phyloP scores from a whole-genome alignment of 2,888 invertebrate species.

The Pilophorus perplexus region DNA sequence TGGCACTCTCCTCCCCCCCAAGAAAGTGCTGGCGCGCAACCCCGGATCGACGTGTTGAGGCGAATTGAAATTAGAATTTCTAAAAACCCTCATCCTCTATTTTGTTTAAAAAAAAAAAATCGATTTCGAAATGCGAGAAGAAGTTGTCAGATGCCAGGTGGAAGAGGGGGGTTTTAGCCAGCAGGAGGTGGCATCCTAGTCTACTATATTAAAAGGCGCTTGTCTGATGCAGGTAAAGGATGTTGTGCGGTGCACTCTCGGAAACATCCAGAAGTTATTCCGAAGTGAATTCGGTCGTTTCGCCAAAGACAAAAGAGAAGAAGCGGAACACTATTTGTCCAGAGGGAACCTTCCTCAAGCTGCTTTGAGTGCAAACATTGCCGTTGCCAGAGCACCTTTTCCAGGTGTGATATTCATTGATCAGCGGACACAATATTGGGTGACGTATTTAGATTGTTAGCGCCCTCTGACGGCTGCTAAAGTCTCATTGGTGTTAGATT shows the following conservation, averaged over 20 bases:
- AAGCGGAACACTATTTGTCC: constrained; percentile 52
- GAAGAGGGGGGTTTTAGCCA: too few species aligned
- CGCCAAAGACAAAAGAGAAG: constrained; percentile 61
- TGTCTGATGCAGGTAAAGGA: constrained; percentile 52
- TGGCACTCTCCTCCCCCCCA: too few species aligned
- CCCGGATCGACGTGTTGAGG: too few species aligned
- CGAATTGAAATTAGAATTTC: too few species aligned
- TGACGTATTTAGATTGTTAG: background rate
- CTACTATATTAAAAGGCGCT: too few species aligned
- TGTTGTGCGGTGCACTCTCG: constrained; percentile 59
- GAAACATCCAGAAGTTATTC: constrained; percentile 65
- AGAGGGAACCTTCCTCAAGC: constrained; percentile 57
- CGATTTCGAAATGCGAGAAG: too few species aligned
- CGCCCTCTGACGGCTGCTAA: background rate
- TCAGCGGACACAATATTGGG: background rate
- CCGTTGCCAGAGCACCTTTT: constrained; percentile 66
- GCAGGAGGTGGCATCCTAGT: too few species aligned
- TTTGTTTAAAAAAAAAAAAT: too few species aligned
- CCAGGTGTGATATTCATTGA: constrained; percentile 41
- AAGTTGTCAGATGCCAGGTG: too few species aligned
- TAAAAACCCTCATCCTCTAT: too few species aligned
- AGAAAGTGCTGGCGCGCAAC: too few species aligned
- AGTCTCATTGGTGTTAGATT: too few species aligned
- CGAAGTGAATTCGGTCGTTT: constrained; percentile 65
- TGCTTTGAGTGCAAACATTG: constrained; percentile 67